Percentiles rank a stretch among this genome's conserved stretches.
These are phyloP conservation scores for Cololabis saira DNA, from an alignment of 2,113 vertebrate species.

Conservation along the genomic window DNA sequence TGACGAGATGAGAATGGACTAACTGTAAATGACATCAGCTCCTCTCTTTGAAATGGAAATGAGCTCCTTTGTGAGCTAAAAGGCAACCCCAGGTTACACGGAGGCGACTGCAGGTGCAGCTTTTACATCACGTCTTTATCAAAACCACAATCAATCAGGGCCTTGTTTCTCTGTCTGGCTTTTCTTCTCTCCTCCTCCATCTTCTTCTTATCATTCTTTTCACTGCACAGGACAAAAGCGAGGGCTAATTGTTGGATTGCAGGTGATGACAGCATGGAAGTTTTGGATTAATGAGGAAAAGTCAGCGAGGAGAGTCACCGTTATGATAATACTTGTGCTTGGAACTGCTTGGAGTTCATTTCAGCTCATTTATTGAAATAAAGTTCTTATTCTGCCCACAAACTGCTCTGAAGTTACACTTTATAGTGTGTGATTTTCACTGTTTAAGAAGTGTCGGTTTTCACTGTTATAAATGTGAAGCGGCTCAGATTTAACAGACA, in stretches of 20 bases:
- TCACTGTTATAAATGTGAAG: too few relatives aligned
- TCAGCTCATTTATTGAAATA: conserved; percentile 3
- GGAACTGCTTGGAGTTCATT: conserved; percentile 1
- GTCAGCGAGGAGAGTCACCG: not conserved
- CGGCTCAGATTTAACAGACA: too few relatives aligned
- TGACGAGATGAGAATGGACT: conserved; percentile 4
- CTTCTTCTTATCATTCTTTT: not conserved
- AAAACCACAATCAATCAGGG: conserved; percentile 21
- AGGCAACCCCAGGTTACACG: conserved; percentile 11
- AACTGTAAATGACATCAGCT: not conserved
- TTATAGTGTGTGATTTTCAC: not conserved
- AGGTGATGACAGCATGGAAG: conserved; percentile 14
- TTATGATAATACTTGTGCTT: not conserved
- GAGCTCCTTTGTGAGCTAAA: conserved; percentile 12
- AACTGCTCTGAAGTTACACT: not conserved
- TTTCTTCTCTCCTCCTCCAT: not conserved
- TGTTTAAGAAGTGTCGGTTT: too few relatives aligned
- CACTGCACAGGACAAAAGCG: not conserved
- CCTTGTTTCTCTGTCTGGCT: not conserved
- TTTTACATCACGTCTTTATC: not conserved
- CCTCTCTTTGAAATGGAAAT: conserved; percentile 47
- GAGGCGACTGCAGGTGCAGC: conserved; percentile 13
- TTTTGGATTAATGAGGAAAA: not conserved
- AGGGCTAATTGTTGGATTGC: conserved; percentile 8
- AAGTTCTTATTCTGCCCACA: not conserved